These are phyloP conservation scores for Dicaeum eximium DNA, from an alignment of 2,113 vertebrate species.

Conservation along the genomic window DNA sequence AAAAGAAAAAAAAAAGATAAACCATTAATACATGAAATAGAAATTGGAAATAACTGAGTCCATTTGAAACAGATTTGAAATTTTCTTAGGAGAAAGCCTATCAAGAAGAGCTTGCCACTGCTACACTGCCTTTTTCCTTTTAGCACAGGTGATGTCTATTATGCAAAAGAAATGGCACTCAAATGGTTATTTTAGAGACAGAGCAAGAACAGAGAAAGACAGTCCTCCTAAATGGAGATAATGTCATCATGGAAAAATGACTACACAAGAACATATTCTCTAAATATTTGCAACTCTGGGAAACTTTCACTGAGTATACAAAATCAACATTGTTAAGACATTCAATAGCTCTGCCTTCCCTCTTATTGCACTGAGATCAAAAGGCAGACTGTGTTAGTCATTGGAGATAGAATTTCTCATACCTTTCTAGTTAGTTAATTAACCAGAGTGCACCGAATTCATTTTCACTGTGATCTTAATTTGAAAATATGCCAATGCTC, in stretches of 20 bases:
- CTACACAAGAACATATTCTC: not conserved
- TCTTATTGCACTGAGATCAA: slow-evolving; percentile 32
- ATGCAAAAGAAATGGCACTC: not conserved
- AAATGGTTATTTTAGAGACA: not conserved
- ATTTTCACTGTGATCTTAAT: slow-evolving; percentile 52
- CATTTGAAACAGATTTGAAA: not conserved
- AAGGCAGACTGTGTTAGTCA: slow-evolving; percentile 35
- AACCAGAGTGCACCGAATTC: slow-evolving; percentile 21
- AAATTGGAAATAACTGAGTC: not conserved
- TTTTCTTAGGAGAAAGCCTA: not conserved
- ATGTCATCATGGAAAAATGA: not conserved
- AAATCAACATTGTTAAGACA: slow-evolving; percentile 46
- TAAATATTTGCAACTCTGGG: slow-evolving; percentile 36
- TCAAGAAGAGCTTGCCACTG: not conserved
- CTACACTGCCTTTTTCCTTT: not conserved
- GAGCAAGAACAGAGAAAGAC: not conserved
- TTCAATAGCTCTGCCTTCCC: not conserved
- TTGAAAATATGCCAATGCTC: slow-evolving; percentile 31
- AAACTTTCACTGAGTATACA: slow-evolving; percentile 10
- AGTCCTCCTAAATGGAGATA: not conserved
- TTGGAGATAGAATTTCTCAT: slow-evolving; percentile 25
- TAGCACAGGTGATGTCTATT: not conserved
- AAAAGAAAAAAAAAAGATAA: not conserved
- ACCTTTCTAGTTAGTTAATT: slow-evolving; percentile 45
- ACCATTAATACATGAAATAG: not conserved